Conservation (phyloP, 2,797 vertebrate genomes). For the Antrozous pallidus region DNA sequence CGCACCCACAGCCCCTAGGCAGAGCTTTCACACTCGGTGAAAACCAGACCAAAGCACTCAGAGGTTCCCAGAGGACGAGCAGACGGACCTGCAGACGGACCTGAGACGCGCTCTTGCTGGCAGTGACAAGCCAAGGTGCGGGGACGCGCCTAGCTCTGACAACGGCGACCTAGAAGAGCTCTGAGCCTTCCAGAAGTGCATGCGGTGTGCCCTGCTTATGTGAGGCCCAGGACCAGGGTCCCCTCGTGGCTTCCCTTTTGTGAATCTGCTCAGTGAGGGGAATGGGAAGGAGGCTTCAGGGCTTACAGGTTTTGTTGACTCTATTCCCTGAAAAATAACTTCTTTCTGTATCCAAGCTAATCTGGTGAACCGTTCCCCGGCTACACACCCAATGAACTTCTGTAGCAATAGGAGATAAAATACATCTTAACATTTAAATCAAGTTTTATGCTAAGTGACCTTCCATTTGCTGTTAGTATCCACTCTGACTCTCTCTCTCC, state of each 20-base stretch:
- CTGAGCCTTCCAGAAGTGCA: neutral
- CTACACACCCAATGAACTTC: neutral
- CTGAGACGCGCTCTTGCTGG: neutral
- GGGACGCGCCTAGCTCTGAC: neutral
- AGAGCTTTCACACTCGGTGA: neutral
- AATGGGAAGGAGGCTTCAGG: neutral
- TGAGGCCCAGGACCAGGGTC: neutral
- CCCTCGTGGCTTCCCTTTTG: neutral
- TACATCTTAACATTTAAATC: neutral
- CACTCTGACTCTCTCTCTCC: neutral
- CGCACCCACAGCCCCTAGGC: neutral
- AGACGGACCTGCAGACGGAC: constrained; percentile 36
- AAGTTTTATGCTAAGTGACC: neutral
- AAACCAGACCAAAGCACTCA: neutral
- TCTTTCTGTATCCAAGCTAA: neutral
- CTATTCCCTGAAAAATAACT: neutral
- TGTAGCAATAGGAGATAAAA: neutral
- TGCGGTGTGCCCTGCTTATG: neutral
- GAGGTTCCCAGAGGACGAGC: neutral
- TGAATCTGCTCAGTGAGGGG: neutral
- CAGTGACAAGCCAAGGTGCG: neutral
- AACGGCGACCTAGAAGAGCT: neutral
- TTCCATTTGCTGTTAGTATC: neutral
- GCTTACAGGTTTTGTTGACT: neutral
- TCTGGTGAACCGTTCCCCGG: neutral